phyloP scores from a whole-genome alignment of 64 coral and sea anemone species.

The Cladopsammia gracilis region DNA sequence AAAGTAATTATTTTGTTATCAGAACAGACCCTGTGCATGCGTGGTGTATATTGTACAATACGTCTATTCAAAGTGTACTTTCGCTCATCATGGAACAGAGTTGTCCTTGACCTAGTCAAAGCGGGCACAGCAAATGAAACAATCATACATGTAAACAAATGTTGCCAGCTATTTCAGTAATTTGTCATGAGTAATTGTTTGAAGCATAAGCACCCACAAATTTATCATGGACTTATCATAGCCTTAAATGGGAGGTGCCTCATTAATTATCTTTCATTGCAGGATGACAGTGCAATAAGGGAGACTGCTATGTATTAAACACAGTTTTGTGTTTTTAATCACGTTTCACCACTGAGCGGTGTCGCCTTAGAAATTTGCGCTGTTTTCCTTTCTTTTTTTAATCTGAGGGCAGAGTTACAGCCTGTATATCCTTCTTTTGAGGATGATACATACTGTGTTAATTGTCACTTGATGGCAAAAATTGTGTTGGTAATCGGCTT shows the following conservation, averaged over 20 bases:
- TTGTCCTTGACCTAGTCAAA: too few relatives aligned
- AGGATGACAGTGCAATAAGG: not conserved
- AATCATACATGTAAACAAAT: not conserved
- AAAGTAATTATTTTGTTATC: too few relatives aligned
- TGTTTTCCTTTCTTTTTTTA: not conserved
- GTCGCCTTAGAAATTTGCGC: not conserved
- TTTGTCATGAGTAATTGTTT: not conserved
- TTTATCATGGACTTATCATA: too few relatives aligned
- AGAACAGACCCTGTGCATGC: too few relatives aligned
- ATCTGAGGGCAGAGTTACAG: not conserved
- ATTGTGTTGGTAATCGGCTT: not conserved
- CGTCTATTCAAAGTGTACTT: too few relatives aligned
- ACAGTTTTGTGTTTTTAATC: not conserved
- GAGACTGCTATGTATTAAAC: too few relatives aligned
- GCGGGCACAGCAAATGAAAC: too few relatives aligned
- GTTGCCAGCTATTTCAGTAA: not conserved
- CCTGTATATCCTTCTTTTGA: not conserved
- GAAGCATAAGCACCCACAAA: not conserved
- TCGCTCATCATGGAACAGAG: too few relatives aligned
- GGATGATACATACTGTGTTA: conserved; percentile 28
- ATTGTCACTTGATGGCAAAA: conserved; percentile 18
- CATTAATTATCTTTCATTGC: not conserved
- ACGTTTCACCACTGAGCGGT: conserved; percentile 2
- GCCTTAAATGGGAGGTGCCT: not conserved
- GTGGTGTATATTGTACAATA: too few relatives aligned